Conservation (phyloP, 2,888 invertebrate genomes). For the Stratiomys singularior region DNA sequence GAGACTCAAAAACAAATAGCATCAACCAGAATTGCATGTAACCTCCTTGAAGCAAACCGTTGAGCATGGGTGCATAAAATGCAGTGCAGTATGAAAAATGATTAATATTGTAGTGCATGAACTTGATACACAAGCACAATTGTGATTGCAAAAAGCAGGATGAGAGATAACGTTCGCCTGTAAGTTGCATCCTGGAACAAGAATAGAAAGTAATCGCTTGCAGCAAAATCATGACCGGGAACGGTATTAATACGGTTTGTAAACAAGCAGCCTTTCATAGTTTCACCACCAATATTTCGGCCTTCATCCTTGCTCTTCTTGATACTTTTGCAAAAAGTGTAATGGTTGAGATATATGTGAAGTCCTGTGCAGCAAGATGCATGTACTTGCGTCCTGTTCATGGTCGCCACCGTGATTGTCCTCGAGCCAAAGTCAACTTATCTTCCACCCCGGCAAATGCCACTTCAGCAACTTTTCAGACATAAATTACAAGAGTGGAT, state of each 20-base stretch:
- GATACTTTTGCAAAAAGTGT: neutral
- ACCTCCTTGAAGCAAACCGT: neutral
- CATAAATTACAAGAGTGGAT: constrained; percentile 35
- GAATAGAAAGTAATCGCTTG: neutral
- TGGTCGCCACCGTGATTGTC: neutral
- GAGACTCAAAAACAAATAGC: too few species aligned
- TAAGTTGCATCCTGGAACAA: neutral
- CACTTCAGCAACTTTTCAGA: constrained; percentile 44
- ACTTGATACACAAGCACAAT: neutral
- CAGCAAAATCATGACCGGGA: neutral
- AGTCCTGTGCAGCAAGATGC: neutral
- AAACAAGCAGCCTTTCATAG: constrained; percentile 31
- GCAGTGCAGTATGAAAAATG: neutral
- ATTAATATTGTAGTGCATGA: neutral
- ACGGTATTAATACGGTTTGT: constrained; percentile 32
- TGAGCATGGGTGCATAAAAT: neutral
- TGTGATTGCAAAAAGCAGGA: neutral
- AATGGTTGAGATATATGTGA: neutral
- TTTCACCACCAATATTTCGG: neutral
- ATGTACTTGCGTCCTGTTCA: neutral
- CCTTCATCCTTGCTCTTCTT: neutral
- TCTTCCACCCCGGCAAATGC: constrained; percentile 34
- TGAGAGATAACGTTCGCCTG: neutral
- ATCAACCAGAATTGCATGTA: neutral
- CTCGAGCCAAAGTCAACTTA: constrained; percentile 32